phyloP scores from a whole-genome alignment of 1,140 invertebrate species.

The Magallana angulata region DNA sequence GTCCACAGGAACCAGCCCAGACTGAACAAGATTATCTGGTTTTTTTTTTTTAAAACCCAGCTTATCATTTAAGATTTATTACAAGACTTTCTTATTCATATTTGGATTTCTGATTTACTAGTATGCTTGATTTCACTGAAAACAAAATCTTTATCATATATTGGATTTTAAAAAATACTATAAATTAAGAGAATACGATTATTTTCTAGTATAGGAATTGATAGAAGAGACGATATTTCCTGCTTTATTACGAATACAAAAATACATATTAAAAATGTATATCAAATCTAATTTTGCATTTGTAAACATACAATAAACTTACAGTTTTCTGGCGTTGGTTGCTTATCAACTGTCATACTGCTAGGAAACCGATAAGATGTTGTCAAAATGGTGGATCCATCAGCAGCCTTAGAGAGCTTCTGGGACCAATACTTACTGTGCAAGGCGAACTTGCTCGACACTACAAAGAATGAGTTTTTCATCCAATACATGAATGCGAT shows the following conservation, averaged over 20 bases:
- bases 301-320: background rate
- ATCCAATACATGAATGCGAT: background rate
- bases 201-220: too few relatives aligned
- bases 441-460: background rate
- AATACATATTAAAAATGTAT: too few relatives aligned
- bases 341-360: background rate
- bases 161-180: too few relatives aligned
- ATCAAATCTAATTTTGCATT: background rate
- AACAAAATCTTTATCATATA: too few relatives aligned
- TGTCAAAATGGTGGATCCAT: background rate
- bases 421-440: background rate
- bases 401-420: background rate
- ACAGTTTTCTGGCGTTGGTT: background rate
- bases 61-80: too few relatives aligned
- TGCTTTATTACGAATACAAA: too few relatives aligned
- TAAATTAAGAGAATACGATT: too few relatives aligned
- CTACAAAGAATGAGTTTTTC: background rate
- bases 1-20: slow-evolving; percentile 26
- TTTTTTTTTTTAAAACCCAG: background rate
- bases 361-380: background rate
- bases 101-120: too few relatives aligned
- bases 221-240: too few relatives aligned
- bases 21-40: slow-evolving; percentile 18
- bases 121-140: too few relatives aligned
- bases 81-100: too few relatives aligned